phyloP scores from a whole-genome alignment of 2,797 vertebrate species.

The Enteromius fasciolatus region DNA sequence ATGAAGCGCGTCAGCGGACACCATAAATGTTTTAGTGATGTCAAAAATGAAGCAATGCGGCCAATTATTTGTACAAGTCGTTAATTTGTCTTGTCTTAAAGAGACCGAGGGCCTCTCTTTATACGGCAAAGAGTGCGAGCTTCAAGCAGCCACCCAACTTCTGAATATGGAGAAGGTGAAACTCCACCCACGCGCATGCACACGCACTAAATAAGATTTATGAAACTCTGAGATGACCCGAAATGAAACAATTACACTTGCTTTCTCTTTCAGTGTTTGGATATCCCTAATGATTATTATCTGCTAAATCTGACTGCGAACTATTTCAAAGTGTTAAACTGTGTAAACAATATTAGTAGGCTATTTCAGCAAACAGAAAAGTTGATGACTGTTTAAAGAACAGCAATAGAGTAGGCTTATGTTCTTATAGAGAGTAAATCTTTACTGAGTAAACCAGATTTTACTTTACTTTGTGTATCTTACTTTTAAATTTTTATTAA shows the following conservation, averaged over 20 bases:
- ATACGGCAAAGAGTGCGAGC: constrained; percentile 83
- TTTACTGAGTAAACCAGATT: neutral
- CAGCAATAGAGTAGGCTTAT: neutral
- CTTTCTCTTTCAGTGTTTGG: constrained; percentile 65
- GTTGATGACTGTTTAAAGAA: neutral
- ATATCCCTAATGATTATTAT: constrained; percentile 49
- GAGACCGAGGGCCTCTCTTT: constrained; percentile 82
- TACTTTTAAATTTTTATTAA: neutral
- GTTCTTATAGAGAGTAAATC: neutral
- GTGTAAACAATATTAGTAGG: neutral
- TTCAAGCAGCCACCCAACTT: constrained; percentile 80
- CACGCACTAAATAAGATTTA: constrained; percentile 62
- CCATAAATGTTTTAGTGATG: constrained; percentile 62
- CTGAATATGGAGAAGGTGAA: constrained; percentile 82
- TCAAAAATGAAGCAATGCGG: constrained; percentile 41
- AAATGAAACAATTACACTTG: constrained; percentile 65
- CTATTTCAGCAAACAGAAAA: neutral
- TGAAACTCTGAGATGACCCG: constrained; percentile 39
- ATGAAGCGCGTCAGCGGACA: constrained; percentile 45
- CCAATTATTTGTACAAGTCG: constrained; percentile 67
- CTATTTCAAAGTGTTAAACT: neutral
- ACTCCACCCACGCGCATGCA: constrained; percentile 84
- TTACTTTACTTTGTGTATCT: neutral
- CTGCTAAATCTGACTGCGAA: neutral
- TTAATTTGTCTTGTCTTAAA: constrained; percentile 82